phyloP scores from a whole-genome alignment of 2,113 vertebrate genomes.

The Rhinopithecus roxellana region DNA sequence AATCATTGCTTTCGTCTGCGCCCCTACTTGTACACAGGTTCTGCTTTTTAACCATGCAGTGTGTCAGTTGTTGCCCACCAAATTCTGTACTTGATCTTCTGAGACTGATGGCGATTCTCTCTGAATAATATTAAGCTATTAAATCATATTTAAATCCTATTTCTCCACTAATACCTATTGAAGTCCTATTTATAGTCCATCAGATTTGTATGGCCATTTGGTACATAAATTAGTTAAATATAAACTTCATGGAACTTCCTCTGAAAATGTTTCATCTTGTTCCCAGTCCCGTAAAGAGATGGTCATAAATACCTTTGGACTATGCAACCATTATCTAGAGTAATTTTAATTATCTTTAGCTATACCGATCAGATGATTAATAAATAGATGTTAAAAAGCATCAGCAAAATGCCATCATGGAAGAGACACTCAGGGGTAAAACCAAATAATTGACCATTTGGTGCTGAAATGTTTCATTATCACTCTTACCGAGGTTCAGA shows the following conservation, averaged over 20 bases:
- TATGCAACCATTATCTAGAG: neutral
- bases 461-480: slow-evolving; percentile 3
- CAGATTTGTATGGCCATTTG: neutral
- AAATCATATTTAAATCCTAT: slow-evolving; percentile 21
- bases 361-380: slow-evolving; percentile 41
- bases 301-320: slow-evolving; percentile 23
- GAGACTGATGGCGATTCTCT: neutral
- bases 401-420: neutral
- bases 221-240: slow-evolving; percentile 27
- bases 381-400: slow-evolving; percentile 50
- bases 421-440: neutral
- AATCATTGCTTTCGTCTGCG: neutral
- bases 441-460: neutral
- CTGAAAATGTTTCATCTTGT: slow-evolving; percentile 12
- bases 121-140: slow-evolving; percentile 29
- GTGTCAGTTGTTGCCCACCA: neutral
- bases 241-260: neutral
- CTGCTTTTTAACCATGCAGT: neutral
- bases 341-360: slow-evolving; percentile 50
- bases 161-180: neutral
- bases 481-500: neutral
- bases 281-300: slow-evolving; percentile 17
- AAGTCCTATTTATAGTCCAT: slow-evolving; percentile 27
- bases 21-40: neutral
- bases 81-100: slow-evolving; percentile 23